Conservation (phyloP, 2,888 invertebrate species). For the Luperina testacea region DNA sequence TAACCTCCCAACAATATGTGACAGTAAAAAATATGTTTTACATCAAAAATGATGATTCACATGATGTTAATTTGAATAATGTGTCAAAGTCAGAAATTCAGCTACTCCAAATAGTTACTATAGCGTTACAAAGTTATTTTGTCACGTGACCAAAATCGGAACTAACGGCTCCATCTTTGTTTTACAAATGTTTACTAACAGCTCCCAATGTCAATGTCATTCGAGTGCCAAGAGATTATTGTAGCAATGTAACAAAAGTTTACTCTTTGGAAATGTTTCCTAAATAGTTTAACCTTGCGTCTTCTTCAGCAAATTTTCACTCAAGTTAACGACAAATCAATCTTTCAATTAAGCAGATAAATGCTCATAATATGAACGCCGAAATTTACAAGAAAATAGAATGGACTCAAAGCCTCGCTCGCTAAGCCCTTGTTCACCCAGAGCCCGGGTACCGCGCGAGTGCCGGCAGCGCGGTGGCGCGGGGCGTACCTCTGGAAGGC, state of each 20-base stretch:
- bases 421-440: constrained; percentile 15
- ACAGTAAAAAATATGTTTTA: neutral
- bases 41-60: too few species aligned
- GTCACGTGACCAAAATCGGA: neutral
- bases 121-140: neutral
- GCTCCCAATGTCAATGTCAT: neutral
- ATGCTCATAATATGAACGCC: neutral
- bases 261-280: neutral
- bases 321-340: neutral
- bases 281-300: neutral
- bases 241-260: too few species aligned
- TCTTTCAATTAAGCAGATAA: neutral
- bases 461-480: neutral
- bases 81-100: neutral
- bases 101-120: neutral
- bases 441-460: fast-evolving
- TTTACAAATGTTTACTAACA: neutral
- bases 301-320: neutral
- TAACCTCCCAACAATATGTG: neutral
- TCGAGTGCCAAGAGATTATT: neutral
- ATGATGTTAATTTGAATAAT: neutral
- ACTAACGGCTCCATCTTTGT: neutral
- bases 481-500: constrained; percentile 91
- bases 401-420: neutral
- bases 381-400: neutral